Conservation (phyloP, 1,140 invertebrate genomes). For the Pseudobourletiella spinata region DNA sequence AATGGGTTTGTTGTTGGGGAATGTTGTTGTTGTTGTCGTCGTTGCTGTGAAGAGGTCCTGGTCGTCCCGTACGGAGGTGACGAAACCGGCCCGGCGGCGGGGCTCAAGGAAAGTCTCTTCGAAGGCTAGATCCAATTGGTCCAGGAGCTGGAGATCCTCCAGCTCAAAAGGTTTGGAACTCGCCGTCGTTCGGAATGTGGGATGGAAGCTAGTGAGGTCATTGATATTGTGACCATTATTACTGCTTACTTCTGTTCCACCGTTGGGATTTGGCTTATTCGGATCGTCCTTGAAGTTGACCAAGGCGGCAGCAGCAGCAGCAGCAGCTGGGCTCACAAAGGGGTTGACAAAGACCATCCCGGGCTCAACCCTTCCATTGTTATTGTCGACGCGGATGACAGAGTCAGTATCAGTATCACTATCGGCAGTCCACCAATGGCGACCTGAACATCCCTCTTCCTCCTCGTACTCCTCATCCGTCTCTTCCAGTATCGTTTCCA, state of each 20-base stretch:
- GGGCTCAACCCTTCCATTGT: neutral
- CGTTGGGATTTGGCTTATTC: neutral
- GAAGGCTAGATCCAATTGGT: slow-evolving; percentile 34
- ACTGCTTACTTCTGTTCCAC: neutral
- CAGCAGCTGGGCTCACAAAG: too few relatives aligned
- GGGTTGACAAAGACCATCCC: too few relatives aligned
- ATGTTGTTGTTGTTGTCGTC: neutral
- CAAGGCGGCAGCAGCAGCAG: neutral
- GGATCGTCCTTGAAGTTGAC: neutral
- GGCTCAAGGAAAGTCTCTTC: slow-evolving; percentile 31
- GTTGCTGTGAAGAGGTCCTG: slow-evolving; percentile 13
- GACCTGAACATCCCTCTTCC: slow-evolving; percentile 36
- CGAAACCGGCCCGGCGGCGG: neutral
- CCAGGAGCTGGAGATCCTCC: slow-evolving; percentile 30
- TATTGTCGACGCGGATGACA: slow-evolving; percentile 31
- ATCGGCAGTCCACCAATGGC: slow-evolving; percentile 34
- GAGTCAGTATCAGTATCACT: slow-evolving; percentile 37
- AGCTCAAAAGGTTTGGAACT: slow-evolving; percentile 33
- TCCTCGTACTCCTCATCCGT: slow-evolving; percentile 36
- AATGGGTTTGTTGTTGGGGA: neutral
- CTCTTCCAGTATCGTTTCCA: slow-evolving; percentile 37
- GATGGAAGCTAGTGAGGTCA: slow-evolving; percentile 9
- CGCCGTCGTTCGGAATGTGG: slow-evolving; percentile 22
- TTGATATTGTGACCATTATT: neutral
- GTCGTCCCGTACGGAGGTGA: slow-evolving; percentile 11